Evolutionary conservation across 1,140 invertebrate genomes (phyloP).

Genomic region (Leptinotarsa texana): DNA sequence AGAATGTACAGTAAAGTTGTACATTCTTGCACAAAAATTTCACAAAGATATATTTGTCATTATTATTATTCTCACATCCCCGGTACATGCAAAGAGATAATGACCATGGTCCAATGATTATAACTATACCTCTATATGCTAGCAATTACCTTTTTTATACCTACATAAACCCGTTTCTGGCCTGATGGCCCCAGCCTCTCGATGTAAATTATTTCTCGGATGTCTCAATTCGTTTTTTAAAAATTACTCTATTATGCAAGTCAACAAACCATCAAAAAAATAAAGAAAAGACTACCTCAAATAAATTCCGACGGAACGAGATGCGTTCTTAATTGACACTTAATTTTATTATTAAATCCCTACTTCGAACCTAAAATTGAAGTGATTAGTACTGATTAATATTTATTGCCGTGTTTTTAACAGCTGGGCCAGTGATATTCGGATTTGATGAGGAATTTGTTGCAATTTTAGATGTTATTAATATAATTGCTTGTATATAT

Average conservation of each 20-base stretch:
- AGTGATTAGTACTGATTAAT: too few species aligned
- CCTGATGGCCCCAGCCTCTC: conserved; percentile 5
- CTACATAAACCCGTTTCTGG: conserved; percentile 1
- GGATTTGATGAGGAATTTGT: too few species aligned
- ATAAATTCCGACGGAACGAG: conserved; percentile 8
- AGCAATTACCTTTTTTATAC: conserved; percentile 19
- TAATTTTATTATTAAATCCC: conserved; percentile 9
- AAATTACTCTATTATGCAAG: conserved; percentile 21
- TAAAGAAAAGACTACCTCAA: neutral
- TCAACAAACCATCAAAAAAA: conserved; percentile 6
- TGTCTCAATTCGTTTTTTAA: conserved; percentile 10
- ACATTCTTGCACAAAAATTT: too few species aligned
- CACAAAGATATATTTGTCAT: too few species aligned
- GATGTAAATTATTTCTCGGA: conserved; percentile 13
- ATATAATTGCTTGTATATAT: too few species aligned
- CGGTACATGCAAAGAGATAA: conserved; percentile 10
- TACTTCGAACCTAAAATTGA: neutral
- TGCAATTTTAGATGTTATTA: too few species aligned
- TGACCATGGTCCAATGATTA: conserved; percentile 16
- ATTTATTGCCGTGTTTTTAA: too few species aligned
- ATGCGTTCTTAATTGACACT: conserved; percentile 4
- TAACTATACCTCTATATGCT: conserved; percentile 18
- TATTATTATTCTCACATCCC: neutral
- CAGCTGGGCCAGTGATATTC: too few species aligned
- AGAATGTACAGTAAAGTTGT: too few species aligned